Conservation (phyloP, 2,113 vertebrate genomes). For the Deroptyus accipitrinus region DNA sequence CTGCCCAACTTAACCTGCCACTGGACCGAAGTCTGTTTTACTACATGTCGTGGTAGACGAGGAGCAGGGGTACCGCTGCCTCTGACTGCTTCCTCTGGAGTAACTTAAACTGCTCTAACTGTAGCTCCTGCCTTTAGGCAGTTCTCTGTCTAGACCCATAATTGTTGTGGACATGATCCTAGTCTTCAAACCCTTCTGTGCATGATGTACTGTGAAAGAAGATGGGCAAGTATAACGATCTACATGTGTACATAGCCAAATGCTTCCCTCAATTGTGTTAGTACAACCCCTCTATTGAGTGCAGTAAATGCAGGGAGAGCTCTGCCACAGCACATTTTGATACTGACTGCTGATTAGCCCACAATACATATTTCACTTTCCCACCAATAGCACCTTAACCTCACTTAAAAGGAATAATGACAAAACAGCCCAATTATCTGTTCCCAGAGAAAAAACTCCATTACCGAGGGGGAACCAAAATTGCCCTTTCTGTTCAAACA, state of each 20-base stretch:
- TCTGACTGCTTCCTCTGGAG: background rate
- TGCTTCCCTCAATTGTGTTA: constrained; percentile 18
- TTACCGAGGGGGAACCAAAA: constrained; percentile 27
- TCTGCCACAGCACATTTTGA: constrained; percentile 21
- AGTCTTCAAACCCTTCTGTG: background rate
- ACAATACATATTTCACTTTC: constrained; percentile 16
- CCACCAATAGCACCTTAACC: constrained; percentile 35
- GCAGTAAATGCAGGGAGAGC: constrained; percentile 9
- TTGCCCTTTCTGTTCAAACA: constrained; percentile 57
- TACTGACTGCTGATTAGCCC: constrained; percentile 44
- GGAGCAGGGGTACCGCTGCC: background rate
- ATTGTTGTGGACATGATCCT: constrained; percentile 7
- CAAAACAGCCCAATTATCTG: constrained; percentile 58
- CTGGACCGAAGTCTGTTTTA: background rate
- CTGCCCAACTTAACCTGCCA: background rate
- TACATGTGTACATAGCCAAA: background rate
- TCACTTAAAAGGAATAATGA: constrained; percentile 53
- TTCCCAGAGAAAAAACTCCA: constrained; percentile 41
- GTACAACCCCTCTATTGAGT: constrained; percentile 1
- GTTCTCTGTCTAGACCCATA: constrained; percentile 17
- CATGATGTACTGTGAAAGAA: background rate
- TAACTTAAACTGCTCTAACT: background rate
- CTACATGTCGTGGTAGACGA: rapidly evolving
- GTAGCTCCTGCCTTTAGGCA: background rate
- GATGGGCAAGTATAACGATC: background rate